Conservation (phyloP, 2,113 vertebrate species). For the Sinocyclocheilus anshuiensis region DNA sequence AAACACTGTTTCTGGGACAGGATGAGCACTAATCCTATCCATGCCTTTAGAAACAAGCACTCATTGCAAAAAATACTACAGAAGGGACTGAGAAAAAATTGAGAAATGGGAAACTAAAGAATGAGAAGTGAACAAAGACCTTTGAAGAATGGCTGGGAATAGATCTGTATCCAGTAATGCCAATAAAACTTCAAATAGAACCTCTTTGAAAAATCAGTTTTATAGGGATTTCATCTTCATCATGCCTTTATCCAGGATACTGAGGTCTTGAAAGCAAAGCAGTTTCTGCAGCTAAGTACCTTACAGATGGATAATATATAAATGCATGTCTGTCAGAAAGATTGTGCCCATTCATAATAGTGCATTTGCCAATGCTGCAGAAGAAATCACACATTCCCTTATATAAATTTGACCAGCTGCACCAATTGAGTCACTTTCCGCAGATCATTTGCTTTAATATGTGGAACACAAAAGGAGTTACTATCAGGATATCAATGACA, state of each 20-base stretch:
- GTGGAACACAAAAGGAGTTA: neutral
- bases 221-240: neutral
- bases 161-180: neutral
- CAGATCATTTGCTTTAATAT: neutral
- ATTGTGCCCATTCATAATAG: neutral
- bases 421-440: neutral
- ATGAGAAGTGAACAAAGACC: neutral
- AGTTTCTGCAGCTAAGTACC: neutral
- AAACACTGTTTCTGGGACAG: constrained; percentile 20
- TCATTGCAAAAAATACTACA: neutral
- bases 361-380: neutral
- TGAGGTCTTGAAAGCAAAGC: neutral
- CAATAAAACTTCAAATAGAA: neutral
- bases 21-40: constrained; percentile 7
- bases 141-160: neutral
- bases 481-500: neutral
- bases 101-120: neutral
- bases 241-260: neutral
- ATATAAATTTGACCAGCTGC: neutral
- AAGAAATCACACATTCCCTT: neutral
- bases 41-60: neutral
- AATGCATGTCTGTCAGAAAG: neutral
- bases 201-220: neutral
- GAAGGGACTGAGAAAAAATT: neutral
- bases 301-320: neutral